A percentile compares a stretch with the other conserved stretches of the same genome.
These are phyloP conservation scores for Scaptomyza reducta DNA, from an alignment of 2,888 invertebrate species.

Conservation along the genomic window DNA sequence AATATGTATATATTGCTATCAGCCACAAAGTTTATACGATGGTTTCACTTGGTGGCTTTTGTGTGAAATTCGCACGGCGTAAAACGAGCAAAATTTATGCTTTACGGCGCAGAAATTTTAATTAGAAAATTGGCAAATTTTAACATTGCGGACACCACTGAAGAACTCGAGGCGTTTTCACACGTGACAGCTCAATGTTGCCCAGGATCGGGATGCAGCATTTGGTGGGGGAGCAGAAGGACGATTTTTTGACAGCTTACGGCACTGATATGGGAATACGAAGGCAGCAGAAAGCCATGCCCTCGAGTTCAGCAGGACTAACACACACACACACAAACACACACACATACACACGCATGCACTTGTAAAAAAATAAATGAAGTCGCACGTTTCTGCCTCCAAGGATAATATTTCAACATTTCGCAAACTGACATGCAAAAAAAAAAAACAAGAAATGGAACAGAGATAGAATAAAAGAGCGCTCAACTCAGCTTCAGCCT, in stretches of 20 bases:
- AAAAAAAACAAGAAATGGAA: slow-evolving; percentile 22
- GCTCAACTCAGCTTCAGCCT: slow-evolving; percentile 21
- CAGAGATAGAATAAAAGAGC: slow-evolving; percentile 20
- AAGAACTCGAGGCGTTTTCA: slow-evolving; percentile 46
- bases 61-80: slow-evolving; percentile 61
- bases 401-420: slow-evolving; percentile 82
- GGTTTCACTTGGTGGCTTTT: slow-evolving; percentile 44
- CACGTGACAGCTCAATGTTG: slow-evolving; percentile 75
- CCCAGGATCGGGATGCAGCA: slow-evolving; percentile 21
- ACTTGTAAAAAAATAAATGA: slow-evolving; percentile 37
- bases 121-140: slow-evolving; percentile 78
- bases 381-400: slow-evolving; percentile 82
- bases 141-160: slow-evolving; percentile 33
- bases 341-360: background rate
- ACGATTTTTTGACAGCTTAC: slow-evolving; percentile 47
- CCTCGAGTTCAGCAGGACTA: slow-evolving; percentile 49
- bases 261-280: slow-evolving; percentile 59
- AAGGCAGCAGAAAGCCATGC: slow-evolving; percentile 55
- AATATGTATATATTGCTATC: slow-evolving; percentile 22
- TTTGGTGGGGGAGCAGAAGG: background rate
- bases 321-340: slow-evolving; percentile 8
- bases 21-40: slow-evolving; percentile 36
- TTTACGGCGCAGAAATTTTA: slow-evolving; percentile 79
- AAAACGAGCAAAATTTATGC: slow-evolving; percentile 73
- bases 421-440: slow-evolving; percentile 71